These are phyloP conservation scores for Camponotus fellah DNA, from an alignment of 2,888 invertebrate genomes.

Conservation along the genomic window DNA sequence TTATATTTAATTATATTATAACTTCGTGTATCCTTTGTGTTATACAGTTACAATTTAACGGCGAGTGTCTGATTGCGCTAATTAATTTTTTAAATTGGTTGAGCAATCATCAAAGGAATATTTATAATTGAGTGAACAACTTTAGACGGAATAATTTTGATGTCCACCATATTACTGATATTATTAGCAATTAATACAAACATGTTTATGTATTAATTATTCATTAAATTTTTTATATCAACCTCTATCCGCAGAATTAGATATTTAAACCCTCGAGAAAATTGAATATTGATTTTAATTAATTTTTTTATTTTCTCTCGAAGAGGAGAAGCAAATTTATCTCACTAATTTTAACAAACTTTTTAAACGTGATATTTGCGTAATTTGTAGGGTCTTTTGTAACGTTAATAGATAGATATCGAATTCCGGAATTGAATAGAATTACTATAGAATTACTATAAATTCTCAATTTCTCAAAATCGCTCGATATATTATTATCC, in stretches of 20 bases:
- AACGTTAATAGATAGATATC: background rate
- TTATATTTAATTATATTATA: constrained; percentile 4
- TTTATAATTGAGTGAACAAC: constrained; percentile 1
- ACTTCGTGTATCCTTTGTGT: background rate
- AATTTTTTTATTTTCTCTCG: background rate
- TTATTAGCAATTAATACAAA: background rate
- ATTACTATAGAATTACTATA: background rate
- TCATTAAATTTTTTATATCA: constrained; percentile 1
- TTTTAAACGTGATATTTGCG: background rate
- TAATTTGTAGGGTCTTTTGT: constrained; percentile 1
- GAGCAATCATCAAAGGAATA: constrained; percentile 12
- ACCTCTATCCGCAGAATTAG: background rate
- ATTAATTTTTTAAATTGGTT: constrained; percentile 20
- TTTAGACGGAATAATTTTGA: constrained; percentile 1
- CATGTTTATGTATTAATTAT: background rate
- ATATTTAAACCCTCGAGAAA: background rate
- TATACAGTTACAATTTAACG: background rate
- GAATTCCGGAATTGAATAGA: background rate
- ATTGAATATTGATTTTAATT: background rate
- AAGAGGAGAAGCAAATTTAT: background rate
- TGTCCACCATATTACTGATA: background rate
- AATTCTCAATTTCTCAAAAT: background rate
- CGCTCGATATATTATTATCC: constrained; percentile 10
- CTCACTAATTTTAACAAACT: constrained; percentile 13
- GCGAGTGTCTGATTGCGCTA: background rate